Base-by-base conservation (phyloP, 2,888 invertebrate species). In the Poecilus cupreus region DNA sequence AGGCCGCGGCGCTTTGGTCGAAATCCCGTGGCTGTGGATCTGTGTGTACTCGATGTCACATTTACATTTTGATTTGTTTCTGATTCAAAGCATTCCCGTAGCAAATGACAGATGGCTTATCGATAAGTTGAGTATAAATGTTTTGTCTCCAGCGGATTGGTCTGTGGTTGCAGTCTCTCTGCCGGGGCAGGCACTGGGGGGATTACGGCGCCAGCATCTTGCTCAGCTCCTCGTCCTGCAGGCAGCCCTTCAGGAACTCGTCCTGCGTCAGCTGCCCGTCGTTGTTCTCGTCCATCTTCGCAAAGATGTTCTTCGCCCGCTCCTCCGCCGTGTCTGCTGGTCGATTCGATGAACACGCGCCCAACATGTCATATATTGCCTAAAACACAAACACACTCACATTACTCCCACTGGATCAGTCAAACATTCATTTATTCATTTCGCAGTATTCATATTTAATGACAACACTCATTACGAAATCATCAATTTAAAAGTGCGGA, bases 281-380 rank as follows among this genome's bases (percentile, higher is more conserved):
- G 91, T 97, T 97, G 92, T 99, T 99, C 88, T 97, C 97, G 90
- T 99, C 99, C 99, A 99, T 99, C 91, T 98, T 98, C 82, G 97
- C 97, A 90, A 99, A 99, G 87, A 99, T 99, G 90, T 98, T 98
- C 91, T 98, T 97, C 85, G 99, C 99, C 85, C 99, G 92, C 88
- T 98, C 98, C 89, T 98, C 98, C 26, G 99, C 98, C 18, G 98
- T 97, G 89, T 97, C 98, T 49, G 97, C 97, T 68, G 98, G 97
- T 88, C 97, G 92, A 91, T 97, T 97, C 89, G 97, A 97, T 87
- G 97, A 97, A 90, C 97, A 97, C 84, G 98, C 98, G 80, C 99
- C 99, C 86, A 99, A 92, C 99, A 99, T 99, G 90, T 98, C 98
- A 91, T 99, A 99, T 90, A 99, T 99, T 85, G 99, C 99, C 99